Base-by-base conservation (phyloP, 1,140 invertebrate species). In the Orius insidiosus region DNA sequence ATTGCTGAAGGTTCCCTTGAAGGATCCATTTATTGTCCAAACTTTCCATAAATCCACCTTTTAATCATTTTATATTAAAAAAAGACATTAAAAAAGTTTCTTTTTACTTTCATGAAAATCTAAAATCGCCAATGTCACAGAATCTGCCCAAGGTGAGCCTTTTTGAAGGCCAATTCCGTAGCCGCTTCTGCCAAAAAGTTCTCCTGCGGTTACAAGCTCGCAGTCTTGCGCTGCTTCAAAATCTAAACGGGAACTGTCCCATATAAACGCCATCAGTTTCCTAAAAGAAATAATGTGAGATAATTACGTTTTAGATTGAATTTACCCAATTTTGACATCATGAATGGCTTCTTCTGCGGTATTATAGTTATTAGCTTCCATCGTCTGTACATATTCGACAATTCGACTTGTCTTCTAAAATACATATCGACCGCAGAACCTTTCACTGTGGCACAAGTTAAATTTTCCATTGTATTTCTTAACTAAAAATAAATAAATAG, bases 381-480 rank as follows among this genome's bases (percentile, higher is more conserved):
- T 99, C 24, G 92, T 96, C 94, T 70, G 63, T 98, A 98, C 93
- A 99, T 98, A 54, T 97, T n/a, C 3, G 90, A 95, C n/a, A 98
- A 68, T 68, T 98, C 95, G 5, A 95, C 89, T 66, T 95, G 89
- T 43, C 90, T 69, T 51, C 85, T 68, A 62, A 96, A 95, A 63
- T 96, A 96, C 85, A 93, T 92, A 60, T 96, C 94, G 38, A 98
- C 94, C 14, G 92, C 85, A 1, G 85, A 87, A 9, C 90, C 88
- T 59, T 92, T 90, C 1, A 99, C 93, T 1, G 95, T 98, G 1
- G 92, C 93, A 63, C 94, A 98, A 3, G 86, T 95, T 57, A 98
- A 77, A 63, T 97, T 97, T 63, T 97, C 93, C 80, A 93, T 94
- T 8, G 95, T 97, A 64, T 98, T 99, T 46, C 95, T 72, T 34